These are phyloP conservation scores for Bicyclus anynana DNA, from an alignment of 1,140 invertebrate genomes.

Conservation along the genomic window DNA sequence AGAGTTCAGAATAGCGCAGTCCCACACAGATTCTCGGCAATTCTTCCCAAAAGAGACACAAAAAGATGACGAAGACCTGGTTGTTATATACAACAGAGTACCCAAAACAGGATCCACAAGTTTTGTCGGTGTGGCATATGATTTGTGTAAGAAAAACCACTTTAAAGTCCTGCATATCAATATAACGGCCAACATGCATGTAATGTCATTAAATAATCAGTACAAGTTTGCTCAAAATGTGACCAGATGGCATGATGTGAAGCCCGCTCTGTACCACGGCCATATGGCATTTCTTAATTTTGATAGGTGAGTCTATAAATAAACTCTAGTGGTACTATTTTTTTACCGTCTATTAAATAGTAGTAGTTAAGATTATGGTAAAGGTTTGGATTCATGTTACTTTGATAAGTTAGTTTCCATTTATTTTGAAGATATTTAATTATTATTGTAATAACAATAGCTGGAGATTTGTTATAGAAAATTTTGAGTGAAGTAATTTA, in stretches of 20 bases:
- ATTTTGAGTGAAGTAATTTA: too few relatives aligned
- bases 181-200: conserved; percentile 96
- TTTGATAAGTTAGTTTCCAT: too few relatives aligned
- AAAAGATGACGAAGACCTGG: conserved; percentile 79
- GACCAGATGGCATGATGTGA: conserved; percentile 90
- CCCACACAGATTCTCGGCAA: conserved; percentile 51
- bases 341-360: neutral
- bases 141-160: conserved; percentile 94
- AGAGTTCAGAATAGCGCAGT: conserved; percentile 66
- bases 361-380: too few relatives aligned
- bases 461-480: too few relatives aligned
- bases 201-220: conserved; percentile 95
- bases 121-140: conserved; percentile 98
- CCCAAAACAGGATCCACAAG: conserved; percentile 99
- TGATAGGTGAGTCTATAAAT: conserved; percentile 81
- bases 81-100: conserved; percentile 97
- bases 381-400: too few relatives aligned
- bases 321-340: conserved; percentile 1
- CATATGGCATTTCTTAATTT: conserved; percentile 98
- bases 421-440: too few relatives aligned
- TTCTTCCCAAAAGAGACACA: conserved; percentile 46
- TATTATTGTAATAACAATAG: too few relatives aligned
- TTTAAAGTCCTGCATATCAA: conserved; percentile 95
- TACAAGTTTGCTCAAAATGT: conserved; percentile 94
- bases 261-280: conserved; percentile 97